A percentile compares a stretch with the other conserved stretches of the same genome.
These are phyloP conservation scores for Sternotherus odoratus DNA, from an alignment of 2,797 vertebrate genomes.

Conservation along the genomic window DNA sequence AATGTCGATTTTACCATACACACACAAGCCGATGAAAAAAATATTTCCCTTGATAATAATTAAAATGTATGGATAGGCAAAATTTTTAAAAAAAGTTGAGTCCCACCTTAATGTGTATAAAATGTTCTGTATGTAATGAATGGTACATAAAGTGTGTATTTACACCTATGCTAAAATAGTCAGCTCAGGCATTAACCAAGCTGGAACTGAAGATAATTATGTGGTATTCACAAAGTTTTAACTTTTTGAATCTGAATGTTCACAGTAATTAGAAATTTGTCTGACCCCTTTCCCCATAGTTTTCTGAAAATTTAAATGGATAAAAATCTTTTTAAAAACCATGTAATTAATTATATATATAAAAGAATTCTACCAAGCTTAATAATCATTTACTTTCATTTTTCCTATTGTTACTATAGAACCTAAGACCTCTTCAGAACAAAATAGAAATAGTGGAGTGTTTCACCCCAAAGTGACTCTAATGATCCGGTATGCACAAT, in stretches of 20 bases:
- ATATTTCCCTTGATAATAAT: neutral
- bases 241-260: neutral
- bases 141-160: neutral
- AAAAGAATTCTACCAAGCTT: too few species aligned
- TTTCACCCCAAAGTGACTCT: neutral
- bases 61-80: neutral
- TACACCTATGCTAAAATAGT: neutral
- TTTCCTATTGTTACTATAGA: neutral
- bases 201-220: neutral
- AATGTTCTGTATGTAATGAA: neutral
- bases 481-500: neutral
- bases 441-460: neutral
- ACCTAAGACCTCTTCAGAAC: neutral
- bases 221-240: neutral
- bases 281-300: neutral
- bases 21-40: neutral
- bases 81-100: neutral
- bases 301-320: neutral
- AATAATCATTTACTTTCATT: neutral
- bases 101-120: neutral
- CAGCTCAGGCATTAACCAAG: neutral
- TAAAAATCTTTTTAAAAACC: neutral
- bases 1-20: neutral
- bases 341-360: neutral
- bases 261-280: neutral